Conservation (phyloP, 30 jellyfish, hydroid and myxozoan genomes). For the Sanderia malayensis region DNA sequence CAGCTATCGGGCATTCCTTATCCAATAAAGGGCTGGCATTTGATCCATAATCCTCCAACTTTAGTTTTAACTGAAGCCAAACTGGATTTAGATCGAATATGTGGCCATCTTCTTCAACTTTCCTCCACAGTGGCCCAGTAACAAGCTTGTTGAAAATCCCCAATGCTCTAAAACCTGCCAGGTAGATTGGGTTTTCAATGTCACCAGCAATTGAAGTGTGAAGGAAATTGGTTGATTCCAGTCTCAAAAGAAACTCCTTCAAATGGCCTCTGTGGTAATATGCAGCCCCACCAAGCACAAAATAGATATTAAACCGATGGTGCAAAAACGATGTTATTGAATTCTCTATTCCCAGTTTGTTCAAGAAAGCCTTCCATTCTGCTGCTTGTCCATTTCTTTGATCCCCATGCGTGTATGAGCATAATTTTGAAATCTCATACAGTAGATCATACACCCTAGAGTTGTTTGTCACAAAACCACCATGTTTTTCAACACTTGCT, state of each 20-base stretch:
- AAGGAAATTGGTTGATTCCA: constrained; percentile 9
- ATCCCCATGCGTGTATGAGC: constrained; percentile 23
- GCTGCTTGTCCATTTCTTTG: constrained; percentile 49
- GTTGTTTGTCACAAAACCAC: no score
- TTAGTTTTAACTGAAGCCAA: constrained; percentile 1
- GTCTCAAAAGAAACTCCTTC: background rate
- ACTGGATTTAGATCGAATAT: constrained; percentile 8
- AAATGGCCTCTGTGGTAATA: constrained; percentile 22
- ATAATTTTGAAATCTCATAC: constrained; percentile 21
- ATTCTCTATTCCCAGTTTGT: constrained; percentile 4
- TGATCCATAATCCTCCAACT: background rate
- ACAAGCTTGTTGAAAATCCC: constrained; percentile 43
- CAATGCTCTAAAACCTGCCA: constrained; percentile 41
- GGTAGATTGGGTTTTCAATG: constrained; percentile 15
- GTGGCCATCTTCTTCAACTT: constrained; percentile 46
- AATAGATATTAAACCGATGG: constrained; percentile 25
- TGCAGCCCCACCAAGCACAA: constrained; percentile 44
- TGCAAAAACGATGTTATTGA: constrained; percentile 22
- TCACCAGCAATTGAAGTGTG: constrained; percentile 16
- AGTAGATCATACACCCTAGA: constrained; percentile 22
- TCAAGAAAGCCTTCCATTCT: constrained; percentile 40
- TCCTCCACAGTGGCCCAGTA: constrained; percentile 42
- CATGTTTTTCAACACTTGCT: no score
- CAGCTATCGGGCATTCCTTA: no score
- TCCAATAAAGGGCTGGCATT: constrained; percentile 17